Evolutionary conservation across 1,140 invertebrate genomes (phyloP).

Genomic region (Calephelis virginiensis): DNA sequence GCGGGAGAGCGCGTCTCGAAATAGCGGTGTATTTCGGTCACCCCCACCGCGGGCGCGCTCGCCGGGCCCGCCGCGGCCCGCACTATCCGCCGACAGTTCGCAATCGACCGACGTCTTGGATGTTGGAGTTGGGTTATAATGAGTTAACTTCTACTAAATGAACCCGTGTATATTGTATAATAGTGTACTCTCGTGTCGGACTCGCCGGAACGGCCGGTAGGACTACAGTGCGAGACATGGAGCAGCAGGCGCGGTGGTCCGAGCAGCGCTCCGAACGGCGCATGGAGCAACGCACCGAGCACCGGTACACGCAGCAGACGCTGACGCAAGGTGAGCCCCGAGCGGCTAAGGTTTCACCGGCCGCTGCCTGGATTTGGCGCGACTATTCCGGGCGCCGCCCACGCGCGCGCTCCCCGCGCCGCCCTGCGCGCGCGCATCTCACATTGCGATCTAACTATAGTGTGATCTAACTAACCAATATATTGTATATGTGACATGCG

Average conservation of each 20-base stretch:
- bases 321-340: constrained; percentile 86
- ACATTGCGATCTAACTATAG: constrained; percentile 25
- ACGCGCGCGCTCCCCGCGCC: constrained; percentile 39
- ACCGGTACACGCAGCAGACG: constrained; percentile 87
- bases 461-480: constrained; percentile 43
- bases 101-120: constrained; percentile 94
- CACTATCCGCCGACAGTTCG: constrained; percentile 89
- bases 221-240: constrained; percentile 63
- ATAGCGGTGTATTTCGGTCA: constrained; percentile 72
- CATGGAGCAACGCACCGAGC: constrained; percentile 84
- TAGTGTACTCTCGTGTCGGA: constrained; percentile 60
- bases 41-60: constrained; percentile 44
- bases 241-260: constrained; percentile 75
- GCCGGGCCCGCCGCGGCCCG: constrained; percentile 37
- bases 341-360: constrained; percentile 2
- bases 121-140: constrained; percentile 90
- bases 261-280: constrained; percentile 80
- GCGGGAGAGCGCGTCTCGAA: constrained; percentile 60
- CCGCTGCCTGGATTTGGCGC: constrained; percentile 27
- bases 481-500: constrained; percentile 40
- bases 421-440: constrained; percentile 36
- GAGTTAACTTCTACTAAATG: constrained; percentile 88
- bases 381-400: constrained; percentile 68
- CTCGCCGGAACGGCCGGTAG: constrained; percentile 51
- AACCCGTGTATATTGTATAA: constrained; percentile 81